Conservation (phyloP, 2,888 invertebrate species). For the Parnassius glacialis region DNA sequence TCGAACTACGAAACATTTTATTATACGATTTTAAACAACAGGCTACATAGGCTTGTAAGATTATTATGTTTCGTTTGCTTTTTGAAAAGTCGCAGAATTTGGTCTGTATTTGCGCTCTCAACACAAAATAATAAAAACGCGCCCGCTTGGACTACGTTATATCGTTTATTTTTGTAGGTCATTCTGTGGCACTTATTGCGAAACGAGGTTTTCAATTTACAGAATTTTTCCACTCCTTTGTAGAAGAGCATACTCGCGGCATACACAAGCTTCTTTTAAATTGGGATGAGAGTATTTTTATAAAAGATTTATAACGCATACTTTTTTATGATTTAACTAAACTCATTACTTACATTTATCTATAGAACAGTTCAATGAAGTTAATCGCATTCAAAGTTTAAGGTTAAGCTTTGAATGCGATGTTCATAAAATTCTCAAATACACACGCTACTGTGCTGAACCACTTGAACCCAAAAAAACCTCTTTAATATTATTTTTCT, state of each 20-base stretch:
- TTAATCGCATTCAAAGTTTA: no score
- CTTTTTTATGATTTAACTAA: no score
- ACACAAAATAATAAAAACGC: conserved; percentile 30
- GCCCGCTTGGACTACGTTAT: conserved; percentile 59
- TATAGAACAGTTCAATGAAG: no score
- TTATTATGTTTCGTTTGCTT: no score
- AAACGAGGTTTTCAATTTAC: conserved; percentile 23
- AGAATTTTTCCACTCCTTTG: conserved; percentile 25
- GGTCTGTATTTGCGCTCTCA: neutral
- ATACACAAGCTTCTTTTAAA: conserved; percentile 8
- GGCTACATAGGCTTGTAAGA: neutral
- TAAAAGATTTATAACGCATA: no score
- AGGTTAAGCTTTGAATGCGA: no score
- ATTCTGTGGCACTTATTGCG: conserved; percentile 26
- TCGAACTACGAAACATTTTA: no score
- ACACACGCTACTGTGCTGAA: no score
- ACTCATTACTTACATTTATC: neutral
- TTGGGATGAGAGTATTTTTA: conserved; percentile 8
- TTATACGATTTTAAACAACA: neutral
- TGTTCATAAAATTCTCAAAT: no score
- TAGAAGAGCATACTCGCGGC: conserved; percentile 11
- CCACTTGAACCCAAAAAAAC: no score
- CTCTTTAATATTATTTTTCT: no score
- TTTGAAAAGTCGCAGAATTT: no score
- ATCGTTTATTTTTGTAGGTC: conserved; percentile 23